Evolutionary conservation across 2,888 invertebrate species (phyloP), one percentile per base, ranked within the genome.

Genomic region (Archips xylosteana): DNA sequence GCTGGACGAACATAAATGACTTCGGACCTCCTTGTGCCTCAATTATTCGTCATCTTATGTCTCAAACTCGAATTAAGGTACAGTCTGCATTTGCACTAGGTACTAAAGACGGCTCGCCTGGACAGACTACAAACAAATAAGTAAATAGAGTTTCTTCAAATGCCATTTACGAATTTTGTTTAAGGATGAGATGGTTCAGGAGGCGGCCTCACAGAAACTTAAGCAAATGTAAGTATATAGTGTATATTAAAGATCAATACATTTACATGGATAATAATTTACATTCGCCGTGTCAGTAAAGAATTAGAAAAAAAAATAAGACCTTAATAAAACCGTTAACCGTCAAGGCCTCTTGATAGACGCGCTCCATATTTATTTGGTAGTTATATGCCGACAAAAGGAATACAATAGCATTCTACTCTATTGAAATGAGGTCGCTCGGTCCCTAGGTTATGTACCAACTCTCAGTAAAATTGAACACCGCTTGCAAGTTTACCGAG

Each of bases 21-120:
- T n/a, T 47, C 63, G n/a, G 63, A 63, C 63, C 47, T 63, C 63
- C 57, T 57, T 12, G 32, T 57, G 12, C 32, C 32, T 57, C 23
- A 57, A 8, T n/a, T 32, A 57, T 57, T 8, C 23, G 9, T 54
- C 6, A 54, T 23, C 23, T 23, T 57, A 12, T 12, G 32, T 10
- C 32, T 10, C 32, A 57, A 57, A 12, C 32, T 10, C 32, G 49
- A 49, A 49, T 6, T 49, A n/a, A n/a, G n/a, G n/a, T n/a, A n/a
- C 6, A 49, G 6, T 6, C 4, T 49, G n/a, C n/a, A 45, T 45
- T 45, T 45, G 12, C 12, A 54, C 13, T 54, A n/a, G n/a, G n/a
- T n/a, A n/a, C 49, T n/a, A n/a, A 15, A 8, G 2, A 23, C 2
- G 54, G 4, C 23, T 15, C 2, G 15, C 54, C 54, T 23, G 9